Evolutionary conservation across 2,113 vertebrate genomes (phyloP), one percentile per base, ranked within the genome.

Genomic region (Hypocryptadius cinnamomeus): DNA sequence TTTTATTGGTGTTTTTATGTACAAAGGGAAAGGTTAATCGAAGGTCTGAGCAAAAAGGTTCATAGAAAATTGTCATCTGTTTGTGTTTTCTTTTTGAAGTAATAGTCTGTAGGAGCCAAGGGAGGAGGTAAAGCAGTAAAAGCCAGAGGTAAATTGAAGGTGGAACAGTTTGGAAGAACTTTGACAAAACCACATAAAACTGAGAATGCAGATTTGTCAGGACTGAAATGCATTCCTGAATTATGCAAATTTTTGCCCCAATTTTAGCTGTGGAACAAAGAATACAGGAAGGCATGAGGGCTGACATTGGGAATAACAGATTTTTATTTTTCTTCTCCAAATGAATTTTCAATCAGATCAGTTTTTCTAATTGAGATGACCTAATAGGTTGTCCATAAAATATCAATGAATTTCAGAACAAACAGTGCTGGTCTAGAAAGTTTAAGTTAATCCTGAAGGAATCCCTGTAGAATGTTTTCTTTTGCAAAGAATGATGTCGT

Each of bases 1-100:
- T 94, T 91, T 95, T 95, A 92, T 92, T 93, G 86, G 69, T 94
- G 89, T 60, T 94, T 96, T 91, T 95, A 88, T 83, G 77, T 96
- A 96, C 92, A 93, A 88, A 95, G 72, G 61, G 79, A 94, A 96
- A 96, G 94, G 95, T 94, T 94, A 96, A 95, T 96, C 83, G 93
- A 83, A 90, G 94, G 85, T 94, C 90, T 92, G 85, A 93, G 64
- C 83, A 90, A 87, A 91, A 88, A 91, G 56, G 64, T 80, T 96
- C 79, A 64, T 91, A 88, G 93, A 83, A 95, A 91, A 95, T 94
- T 91, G 94, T 95, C 87, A 92, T 85, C 87, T 93, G 70, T 91
- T 87, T 94, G 81, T 92, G 54, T 93, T 96, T 94, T 94, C 48
- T 85, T 95, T 93, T 79, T 92, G 79, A 95, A 91, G 72, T 89